A percentile compares a stretch with the other conserved stretches of the same genome.
phyloP scores from a whole-genome alignment of 1,140 invertebrate genomes.

The Drosophila subpulchrella region DNA sequence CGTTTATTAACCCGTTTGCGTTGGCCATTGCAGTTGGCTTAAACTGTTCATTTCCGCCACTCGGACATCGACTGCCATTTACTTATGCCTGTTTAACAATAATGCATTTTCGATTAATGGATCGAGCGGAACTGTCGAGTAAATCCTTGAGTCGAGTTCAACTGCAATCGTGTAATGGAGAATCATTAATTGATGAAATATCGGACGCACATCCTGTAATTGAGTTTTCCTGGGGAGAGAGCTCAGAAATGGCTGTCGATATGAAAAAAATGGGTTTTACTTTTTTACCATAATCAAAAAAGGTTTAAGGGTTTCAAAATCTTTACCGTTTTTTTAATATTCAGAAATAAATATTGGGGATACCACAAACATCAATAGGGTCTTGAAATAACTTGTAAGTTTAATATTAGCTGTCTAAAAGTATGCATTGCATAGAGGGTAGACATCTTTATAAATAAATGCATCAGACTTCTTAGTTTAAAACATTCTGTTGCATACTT shows the following conservation, averaged over 20 bases:
- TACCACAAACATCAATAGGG: too few relatives aligned
- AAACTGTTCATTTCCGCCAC: conserved; percentile 31
- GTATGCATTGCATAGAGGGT: too few relatives aligned
- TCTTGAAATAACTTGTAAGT: too few relatives aligned
- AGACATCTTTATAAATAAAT: too few relatives aligned
- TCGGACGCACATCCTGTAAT: conserved; percentile 25
- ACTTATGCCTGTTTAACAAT: conserved; percentile 57
- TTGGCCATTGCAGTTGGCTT: conserved; percentile 34
- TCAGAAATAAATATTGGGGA: too few relatives aligned
- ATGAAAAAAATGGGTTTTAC: neutral
- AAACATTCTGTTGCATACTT: too few relatives aligned
- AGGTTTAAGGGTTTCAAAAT: too few relatives aligned
- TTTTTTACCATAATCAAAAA: too few relatives aligned
- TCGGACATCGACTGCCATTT: conserved; percentile 24
- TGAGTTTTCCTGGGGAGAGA: conserved; percentile 4
- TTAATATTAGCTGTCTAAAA: too few relatives aligned
- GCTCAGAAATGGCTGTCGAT: neutral
- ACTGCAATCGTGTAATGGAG: conserved; percentile 20
- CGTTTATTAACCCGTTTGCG: conserved; percentile 22
- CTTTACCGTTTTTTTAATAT: neutral
- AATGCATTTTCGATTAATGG: conserved; percentile 53
- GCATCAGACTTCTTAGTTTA: too few relatives aligned
- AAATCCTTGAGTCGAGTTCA: neutral
- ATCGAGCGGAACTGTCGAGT: conserved; percentile 2
- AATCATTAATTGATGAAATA: conserved; percentile 38